A percentile compares a stretch with the other conserved stretches of the same genome.
phyloP scores from a whole-genome alignment of 1,140 invertebrate species.

The Procambarus clarkii region DNA sequence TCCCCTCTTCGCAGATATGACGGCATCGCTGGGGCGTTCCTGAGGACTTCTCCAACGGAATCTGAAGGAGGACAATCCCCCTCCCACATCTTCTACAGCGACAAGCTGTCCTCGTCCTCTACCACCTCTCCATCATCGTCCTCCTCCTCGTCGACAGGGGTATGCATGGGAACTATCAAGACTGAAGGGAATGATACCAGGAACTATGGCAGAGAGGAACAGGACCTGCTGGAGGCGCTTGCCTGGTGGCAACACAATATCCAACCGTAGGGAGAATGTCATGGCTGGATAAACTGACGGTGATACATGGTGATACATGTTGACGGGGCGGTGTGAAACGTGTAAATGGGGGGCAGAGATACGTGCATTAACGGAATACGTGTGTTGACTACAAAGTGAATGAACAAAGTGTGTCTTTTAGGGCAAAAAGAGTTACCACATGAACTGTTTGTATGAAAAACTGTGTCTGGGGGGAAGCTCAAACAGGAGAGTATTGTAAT shows the following conservation, averaged over 20 bases:
- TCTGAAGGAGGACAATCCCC: constrained; percentile 27
- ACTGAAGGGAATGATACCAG: constrained; percentile 15
- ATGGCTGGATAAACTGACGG: too few relatives aligned
- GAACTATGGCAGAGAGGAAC: constrained; percentile 44
- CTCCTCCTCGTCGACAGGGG: neutral
- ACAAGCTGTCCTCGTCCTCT: constrained; percentile 11
- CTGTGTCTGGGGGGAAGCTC: too few relatives aligned
- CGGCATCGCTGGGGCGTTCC: constrained; percentile 36
- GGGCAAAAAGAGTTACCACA: too few relatives aligned
- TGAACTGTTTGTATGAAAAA: too few relatives aligned
- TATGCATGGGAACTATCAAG: constrained; percentile 25
- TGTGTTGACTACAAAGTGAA: too few relatives aligned
- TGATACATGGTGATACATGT: too few relatives aligned
- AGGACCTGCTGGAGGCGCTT: constrained; percentile 54
- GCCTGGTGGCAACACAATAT: constrained; percentile 65
- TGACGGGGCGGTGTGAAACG: too few relatives aligned
- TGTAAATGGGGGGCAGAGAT: too few relatives aligned
- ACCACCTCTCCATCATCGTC: neutral
- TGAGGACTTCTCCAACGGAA: constrained; percentile 42
- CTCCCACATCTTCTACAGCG: constrained; percentile 16
- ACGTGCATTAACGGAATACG: too few relatives aligned
- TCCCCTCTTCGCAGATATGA: constrained; percentile 7
- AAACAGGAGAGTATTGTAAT: too few relatives aligned
- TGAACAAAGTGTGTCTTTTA: too few relatives aligned
- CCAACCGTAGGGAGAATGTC: constrained; percentile 20